A percentile compares a stretch with the other conserved stretches of the same genome.
Conservation (phyloP, 2,113 vertebrate genomes). For the Onychorhynchus coronatus region DNA sequence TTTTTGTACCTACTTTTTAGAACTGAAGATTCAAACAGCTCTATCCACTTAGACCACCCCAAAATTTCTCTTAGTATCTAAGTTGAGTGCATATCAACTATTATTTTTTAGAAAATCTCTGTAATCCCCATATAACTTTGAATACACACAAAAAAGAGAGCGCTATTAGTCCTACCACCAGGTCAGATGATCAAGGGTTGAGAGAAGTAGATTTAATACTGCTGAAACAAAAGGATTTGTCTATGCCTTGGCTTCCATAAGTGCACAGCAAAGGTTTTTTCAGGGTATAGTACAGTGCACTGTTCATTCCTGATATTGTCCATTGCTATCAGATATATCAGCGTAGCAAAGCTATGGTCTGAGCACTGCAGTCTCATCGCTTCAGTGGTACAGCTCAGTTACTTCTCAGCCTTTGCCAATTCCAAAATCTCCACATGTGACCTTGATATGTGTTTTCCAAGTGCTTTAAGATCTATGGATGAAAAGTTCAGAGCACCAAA, state of each 20-base stretch:
- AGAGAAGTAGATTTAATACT: background rate
- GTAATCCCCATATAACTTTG: background rate
- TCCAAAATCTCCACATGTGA: background rate
- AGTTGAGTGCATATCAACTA: background rate
- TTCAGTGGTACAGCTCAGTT: background rate
- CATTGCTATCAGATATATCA: background rate
- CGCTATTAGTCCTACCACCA: background rate
- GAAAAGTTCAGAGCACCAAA: background rate
- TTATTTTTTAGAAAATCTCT: background rate
- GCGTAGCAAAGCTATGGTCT: background rate
- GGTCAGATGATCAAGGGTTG: background rate
- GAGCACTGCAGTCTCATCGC: background rate
- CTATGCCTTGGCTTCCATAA: background rate
- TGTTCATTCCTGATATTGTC: background rate
- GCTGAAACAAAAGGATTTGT: background rate
- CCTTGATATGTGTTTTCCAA: slow-evolving; percentile 6
- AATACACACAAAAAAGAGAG: background rate
- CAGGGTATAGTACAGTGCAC: background rate
- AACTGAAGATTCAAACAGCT: background rate
- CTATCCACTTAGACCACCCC: background rate
- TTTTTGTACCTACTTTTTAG: background rate
- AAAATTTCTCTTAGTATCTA: background rate
- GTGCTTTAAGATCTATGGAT: background rate
- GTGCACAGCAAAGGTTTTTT: rapidly evolving
- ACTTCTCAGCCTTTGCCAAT: background rate